Percentiles rank a stretch among this genome's conserved stretches.
These are phyloP conservation scores for Pyrgilauda ruficollis DNA, from an alignment of 2,113 vertebrate genomes.

Conservation along the genomic window DNA sequence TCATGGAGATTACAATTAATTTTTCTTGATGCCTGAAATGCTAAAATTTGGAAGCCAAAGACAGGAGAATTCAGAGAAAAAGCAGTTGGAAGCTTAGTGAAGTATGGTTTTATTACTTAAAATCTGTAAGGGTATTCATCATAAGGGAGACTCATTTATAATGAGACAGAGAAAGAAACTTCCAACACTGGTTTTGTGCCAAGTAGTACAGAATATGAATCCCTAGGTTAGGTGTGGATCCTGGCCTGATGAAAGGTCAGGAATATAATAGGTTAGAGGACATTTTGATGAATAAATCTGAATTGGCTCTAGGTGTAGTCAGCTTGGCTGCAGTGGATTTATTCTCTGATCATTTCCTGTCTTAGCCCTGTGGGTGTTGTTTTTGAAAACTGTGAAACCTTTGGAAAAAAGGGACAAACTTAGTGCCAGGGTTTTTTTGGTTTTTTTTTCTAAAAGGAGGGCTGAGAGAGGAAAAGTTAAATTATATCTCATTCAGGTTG, in stretches of 20 bases:
- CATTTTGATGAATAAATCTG: neutral
- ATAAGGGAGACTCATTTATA: neutral
- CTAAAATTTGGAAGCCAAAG: neutral
- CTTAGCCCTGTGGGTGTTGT: neutral
- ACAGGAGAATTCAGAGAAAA: neutral
- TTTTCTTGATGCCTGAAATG: neutral
- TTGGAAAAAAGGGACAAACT: neutral
- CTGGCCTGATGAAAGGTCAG: neutral
- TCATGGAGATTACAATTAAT: fast-evolving
- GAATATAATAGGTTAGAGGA: neutral
- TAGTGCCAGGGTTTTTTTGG: neutral
- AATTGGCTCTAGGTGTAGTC: neutral
- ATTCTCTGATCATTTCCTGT: neutral
- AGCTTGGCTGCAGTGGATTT: neutral
- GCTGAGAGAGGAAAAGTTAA: neutral
- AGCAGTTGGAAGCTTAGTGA: neutral
- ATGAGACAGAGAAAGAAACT: neutral
- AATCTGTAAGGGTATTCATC: neutral
- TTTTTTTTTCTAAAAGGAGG: neutral
- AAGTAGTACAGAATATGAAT: neutral
- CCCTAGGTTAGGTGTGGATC: neutral
- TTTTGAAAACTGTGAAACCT: neutral
- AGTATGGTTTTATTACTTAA: neutral
- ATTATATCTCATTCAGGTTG: neutral
- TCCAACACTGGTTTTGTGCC: neutral